phyloP scores from a whole-genome alignment of 1,140 invertebrate species.

The Drosophila kepulauana region DNA sequence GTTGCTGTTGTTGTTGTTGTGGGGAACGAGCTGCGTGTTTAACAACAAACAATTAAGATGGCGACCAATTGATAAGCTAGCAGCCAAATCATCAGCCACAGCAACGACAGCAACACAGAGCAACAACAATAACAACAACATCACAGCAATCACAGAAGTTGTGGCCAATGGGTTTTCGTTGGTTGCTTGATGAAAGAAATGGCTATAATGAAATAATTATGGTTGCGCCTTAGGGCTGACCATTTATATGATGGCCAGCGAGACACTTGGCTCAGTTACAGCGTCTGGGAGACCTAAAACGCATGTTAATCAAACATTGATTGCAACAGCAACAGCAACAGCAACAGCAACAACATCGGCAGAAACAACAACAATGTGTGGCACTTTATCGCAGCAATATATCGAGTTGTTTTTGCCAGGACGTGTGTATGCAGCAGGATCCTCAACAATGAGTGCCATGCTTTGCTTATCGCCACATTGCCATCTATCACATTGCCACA shows the following conservation, averaged over 20 bases:
- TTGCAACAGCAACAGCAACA: slow-evolving; percentile 56
- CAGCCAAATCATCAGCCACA: slow-evolving; percentile 65
- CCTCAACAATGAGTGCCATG: slow-evolving; percentile 53
- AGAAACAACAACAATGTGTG: slow-evolving; percentile 49
- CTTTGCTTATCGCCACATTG: slow-evolving; percentile 65
- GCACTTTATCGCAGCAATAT: slow-evolving; percentile 59
- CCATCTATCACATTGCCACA: slow-evolving; percentile 50
- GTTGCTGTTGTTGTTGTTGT: slow-evolving; percentile 17
- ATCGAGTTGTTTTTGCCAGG: slow-evolving; percentile 59
- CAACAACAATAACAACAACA: slow-evolving; percentile 52
- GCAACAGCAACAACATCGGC: slow-evolving; percentile 12
- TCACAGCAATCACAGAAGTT: slow-evolving; percentile 68
- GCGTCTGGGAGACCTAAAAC: slow-evolving; percentile 55
- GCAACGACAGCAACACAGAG: slow-evolving; percentile 31
- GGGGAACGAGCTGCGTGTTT: slow-evolving; percentile 71
- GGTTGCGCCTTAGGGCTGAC: slow-evolving; percentile 63
- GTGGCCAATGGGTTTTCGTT: slow-evolving; percentile 52
- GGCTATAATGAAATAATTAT: slow-evolving; percentile 84
- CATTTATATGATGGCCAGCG: slow-evolving; percentile 51
- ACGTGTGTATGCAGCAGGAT: slow-evolving; percentile 39
- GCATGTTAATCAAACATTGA: slow-evolving; percentile 70
- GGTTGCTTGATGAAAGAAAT: slow-evolving; percentile 75
- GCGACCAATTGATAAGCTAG: slow-evolving; percentile 79
- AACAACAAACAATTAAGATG: slow-evolving; percentile 84
- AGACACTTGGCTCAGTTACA: slow-evolving; percentile 48